These are phyloP conservation scores for Leptatherina wallacei DNA, from an alignment of 2,797 vertebrate genomes.

Conservation along the genomic window DNA sequence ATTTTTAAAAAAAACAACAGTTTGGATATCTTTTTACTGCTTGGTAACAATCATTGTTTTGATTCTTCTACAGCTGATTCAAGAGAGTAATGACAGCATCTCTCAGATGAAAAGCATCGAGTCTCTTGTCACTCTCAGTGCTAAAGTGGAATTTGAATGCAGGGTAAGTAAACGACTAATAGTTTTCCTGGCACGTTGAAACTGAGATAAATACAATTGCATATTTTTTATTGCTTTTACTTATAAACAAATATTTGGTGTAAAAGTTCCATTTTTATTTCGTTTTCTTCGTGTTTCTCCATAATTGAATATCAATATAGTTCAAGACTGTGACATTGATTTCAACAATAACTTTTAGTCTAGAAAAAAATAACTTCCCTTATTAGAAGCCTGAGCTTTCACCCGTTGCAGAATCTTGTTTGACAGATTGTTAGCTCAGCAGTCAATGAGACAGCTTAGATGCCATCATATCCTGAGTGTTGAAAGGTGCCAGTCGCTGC, in stretches of 20 bases:
- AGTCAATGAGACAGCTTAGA: background rate
- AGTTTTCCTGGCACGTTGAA: background rate
- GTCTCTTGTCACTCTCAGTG: constrained; percentile 92
- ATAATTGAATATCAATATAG: background rate
- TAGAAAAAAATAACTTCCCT: background rate
- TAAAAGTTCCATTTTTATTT: background rate
- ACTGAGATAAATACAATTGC: background rate
- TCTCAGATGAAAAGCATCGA: constrained; percentile 95
- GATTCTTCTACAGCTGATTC: constrained; percentile 85
- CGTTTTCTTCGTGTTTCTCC: background rate
- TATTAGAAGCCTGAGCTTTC: background rate
- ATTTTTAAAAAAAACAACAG: background rate
- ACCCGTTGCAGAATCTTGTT: background rate
- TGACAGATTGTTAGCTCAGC: background rate
- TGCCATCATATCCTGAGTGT: background rate
- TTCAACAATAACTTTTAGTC: background rate
- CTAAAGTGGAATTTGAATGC: constrained; percentile 97
- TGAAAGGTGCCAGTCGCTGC: background rate
- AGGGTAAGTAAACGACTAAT: constrained; percentile 80
- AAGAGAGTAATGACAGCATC: constrained; percentile 94
- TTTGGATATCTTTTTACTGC: background rate
- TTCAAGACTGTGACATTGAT: background rate
- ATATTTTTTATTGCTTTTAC: background rate
- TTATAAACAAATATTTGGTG: background rate
- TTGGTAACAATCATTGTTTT: background rate